Conservation (phyloP, 2,888 invertebrate species). For the Xestia c-nigrum region DNA sequence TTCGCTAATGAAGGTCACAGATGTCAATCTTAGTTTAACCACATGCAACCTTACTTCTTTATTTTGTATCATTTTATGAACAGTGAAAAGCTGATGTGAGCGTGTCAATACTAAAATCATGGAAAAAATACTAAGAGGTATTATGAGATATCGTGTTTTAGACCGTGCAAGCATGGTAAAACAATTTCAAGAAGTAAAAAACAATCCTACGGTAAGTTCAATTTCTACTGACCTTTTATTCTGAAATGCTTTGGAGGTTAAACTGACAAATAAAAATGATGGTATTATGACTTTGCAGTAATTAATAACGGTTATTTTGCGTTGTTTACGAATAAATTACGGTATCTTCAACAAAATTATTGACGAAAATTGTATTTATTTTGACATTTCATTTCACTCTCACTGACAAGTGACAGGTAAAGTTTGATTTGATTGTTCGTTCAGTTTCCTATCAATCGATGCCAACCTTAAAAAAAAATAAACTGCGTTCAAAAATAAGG, state of each 20-base stretch:
- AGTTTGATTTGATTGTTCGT: not conserved
- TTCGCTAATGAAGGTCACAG: slow-evolving; percentile 84
- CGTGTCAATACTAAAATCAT: slow-evolving; percentile 84
- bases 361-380: slow-evolving; percentile 45
- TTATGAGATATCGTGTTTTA: slow-evolving; percentile 96
- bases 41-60: slow-evolving; percentile 57
- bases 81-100: slow-evolving; percentile 57
- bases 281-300: slow-evolving; percentile 1
- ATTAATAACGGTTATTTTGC: slow-evolving; percentile 2
- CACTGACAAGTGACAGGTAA: slow-evolving; percentile 35
- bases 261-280: slow-evolving; percentile 4
- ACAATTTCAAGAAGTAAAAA: slow-evolving; percentile 97
- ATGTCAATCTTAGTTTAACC: slow-evolving; percentile 78
- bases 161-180: slow-evolving; percentile 96
- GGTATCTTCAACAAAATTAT: slow-evolving; percentile 7
- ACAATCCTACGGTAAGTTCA: slow-evolving; percentile 95
- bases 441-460: slow-evolving; percentile 12
- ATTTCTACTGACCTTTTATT: slow-evolving; percentile 70
- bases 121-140: slow-evolving; percentile 97
- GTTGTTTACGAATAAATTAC: not conserved
- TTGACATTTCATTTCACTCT: slow-evolving; percentile 46
- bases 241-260: not conserved
- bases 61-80: slow-evolving; percentile 42
- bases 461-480: slow-evolving; percentile 23
- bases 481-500: slow-evolving; percentile 22